Percentiles rank a stretch among this genome's conserved stretches.
phyloP scores from a whole-genome alignment of 2,888 invertebrate species.

The Papilio protenor region DNA sequence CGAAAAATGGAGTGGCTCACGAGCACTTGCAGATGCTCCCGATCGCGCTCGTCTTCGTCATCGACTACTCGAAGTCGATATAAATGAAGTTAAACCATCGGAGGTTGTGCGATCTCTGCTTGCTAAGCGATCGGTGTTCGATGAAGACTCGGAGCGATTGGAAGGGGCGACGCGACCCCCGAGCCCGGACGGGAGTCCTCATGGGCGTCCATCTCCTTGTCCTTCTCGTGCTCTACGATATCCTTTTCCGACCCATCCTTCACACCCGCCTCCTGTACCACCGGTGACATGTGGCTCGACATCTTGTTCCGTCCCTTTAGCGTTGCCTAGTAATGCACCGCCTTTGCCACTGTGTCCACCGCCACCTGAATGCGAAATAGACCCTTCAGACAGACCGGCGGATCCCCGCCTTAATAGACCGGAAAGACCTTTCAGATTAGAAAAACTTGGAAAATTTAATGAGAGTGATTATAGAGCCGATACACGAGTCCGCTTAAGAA shows the following conservation, averaged over 20 bases:
- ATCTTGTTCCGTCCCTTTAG: constrained; percentile 37
- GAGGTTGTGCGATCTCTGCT: constrained; percentile 96
- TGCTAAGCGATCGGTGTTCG: constrained; percentile 97
- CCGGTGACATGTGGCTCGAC: constrained; percentile 40
- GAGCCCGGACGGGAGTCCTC: constrained; percentile 79
- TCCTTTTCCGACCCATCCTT: constrained; percentile 88
- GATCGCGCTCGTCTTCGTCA: constrained; percentile 87
- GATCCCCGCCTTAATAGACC: constrained; percentile 61
- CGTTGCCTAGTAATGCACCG: constrained; percentile 34
- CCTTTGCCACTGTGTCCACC: constrained; percentile 34
- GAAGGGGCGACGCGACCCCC: constrained; percentile 94
- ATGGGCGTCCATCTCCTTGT: constrained; percentile 72
- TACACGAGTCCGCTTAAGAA: constrained; percentile 83
- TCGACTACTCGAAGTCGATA: constrained; percentile 91
- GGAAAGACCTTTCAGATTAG: constrained; percentile 55
- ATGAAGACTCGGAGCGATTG: constrained; percentile 96
- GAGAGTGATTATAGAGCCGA: constrained; percentile 62
- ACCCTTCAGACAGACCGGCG: constrained; percentile 51
- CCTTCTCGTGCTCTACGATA: constrained; percentile 53
- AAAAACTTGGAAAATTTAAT: constrained; percentile 57
- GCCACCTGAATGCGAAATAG: constrained; percentile 31
- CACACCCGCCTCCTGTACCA: constrained; percentile 87
- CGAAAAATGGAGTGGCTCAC: constrained; percentile 92
- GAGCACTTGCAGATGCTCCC: constrained; percentile 84
- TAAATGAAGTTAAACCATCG: constrained; percentile 94